Evolutionary conservation across 1,140 invertebrate genomes (phyloP).

Genomic region (Ceratina calcarata): DNA sequence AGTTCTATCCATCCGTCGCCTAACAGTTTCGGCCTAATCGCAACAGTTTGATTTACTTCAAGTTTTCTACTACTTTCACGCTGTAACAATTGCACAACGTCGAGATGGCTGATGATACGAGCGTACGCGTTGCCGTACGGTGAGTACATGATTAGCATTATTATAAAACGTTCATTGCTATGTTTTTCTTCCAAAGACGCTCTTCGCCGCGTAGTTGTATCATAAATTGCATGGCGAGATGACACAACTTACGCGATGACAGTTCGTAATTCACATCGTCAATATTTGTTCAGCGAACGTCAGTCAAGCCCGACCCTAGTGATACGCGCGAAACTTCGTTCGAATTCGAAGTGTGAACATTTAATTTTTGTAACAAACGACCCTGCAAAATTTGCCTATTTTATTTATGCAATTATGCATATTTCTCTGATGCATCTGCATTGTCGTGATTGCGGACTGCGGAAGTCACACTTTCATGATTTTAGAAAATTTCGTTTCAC

Average conservation of each 20-base stretch:
- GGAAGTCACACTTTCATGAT: constrained; percentile 28
- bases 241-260: constrained; percentile 11
- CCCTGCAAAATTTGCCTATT: not conserved
- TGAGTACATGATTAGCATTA: constrained; percentile 57
- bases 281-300: constrained; percentile 6
- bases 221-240: not conserved
- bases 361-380: no score
- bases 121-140: constrained; percentile 78
- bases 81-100: constrained; percentile 16
- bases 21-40: constrained; percentile 49
- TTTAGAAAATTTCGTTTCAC: constrained; percentile 30
- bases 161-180: not conserved
- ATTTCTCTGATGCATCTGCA: not conserved
- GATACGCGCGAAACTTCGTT: constrained; percentile 12
- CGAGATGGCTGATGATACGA: constrained; percentile 77
- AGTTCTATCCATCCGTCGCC: constrained; percentile 19
- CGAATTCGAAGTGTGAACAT: constrained; percentile 13
- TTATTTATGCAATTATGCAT: not conserved
- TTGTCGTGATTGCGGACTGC: not conserved
- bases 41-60: constrained; percentile 19
- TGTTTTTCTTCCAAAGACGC: not conserved
- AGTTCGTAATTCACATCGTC: not conserved
- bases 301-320: not conserved
- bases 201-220: not conserved
- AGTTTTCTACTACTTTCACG: not conserved